These are phyloP conservation scores for Darwinula stevensoni DNA, from an alignment of 2,888 invertebrate genomes.

Conservation along the genomic window DNA sequence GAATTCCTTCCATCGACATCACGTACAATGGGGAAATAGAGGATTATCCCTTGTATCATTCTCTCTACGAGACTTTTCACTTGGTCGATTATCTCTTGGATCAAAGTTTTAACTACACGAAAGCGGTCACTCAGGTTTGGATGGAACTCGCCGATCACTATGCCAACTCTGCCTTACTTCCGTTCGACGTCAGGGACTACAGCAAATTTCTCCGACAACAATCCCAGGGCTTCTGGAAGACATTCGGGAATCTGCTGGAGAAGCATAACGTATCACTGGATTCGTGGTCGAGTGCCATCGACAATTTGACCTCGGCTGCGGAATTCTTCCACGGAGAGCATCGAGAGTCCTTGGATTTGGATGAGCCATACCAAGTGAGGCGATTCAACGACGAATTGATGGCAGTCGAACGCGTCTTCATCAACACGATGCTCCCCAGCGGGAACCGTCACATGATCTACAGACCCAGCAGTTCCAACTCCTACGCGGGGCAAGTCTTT, in stretches of 20 bases:
- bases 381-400: constrained; percentile 14
- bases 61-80: constrained; percentile 15
- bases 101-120: constrained; percentile 13
- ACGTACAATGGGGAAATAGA: constrained; percentile 12
- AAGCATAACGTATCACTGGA: constrained; percentile 7
- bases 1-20: constrained; percentile 18
- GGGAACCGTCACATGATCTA: too few relatives aligned
- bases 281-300: constrained; percentile 7
- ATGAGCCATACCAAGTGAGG: constrained; percentile 11
- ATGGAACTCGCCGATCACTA: constrained; percentile 15
- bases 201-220: constrained; percentile 9
- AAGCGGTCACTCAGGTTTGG: constrained; percentile 11
- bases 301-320: constrained; percentile 6
- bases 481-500: too few relatives aligned
- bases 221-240: constrained; percentile 5
- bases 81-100: constrained; percentile 15
- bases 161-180: constrained; percentile 15
- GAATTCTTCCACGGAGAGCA: constrained; percentile 4
- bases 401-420: constrained; percentile 16
- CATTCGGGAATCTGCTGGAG: constrained; percentile 4
- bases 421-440: too few relatives aligned
- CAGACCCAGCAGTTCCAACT: too few relatives aligned
- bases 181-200: constrained; percentile 14
- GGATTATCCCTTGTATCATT: constrained; percentile 17
- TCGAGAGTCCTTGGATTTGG: constrained; percentile 5